Base-by-base conservation (phyloP, 1,140 invertebrate species). In the Sitophilus oryzae region DNA sequence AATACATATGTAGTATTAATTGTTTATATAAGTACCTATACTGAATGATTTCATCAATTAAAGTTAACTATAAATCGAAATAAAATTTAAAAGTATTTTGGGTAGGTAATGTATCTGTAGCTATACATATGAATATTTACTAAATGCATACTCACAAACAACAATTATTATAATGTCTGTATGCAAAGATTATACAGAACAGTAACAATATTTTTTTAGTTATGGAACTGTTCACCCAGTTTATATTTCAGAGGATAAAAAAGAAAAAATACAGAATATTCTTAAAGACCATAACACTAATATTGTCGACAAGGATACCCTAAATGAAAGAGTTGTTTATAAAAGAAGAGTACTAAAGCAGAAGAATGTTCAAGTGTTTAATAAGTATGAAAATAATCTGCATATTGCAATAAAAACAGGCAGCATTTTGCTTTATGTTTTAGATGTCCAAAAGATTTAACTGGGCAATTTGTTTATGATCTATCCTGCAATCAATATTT, bases 401-500 rank as follows among this genome's bases (percentile, higher is more conserved):
- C 5, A 6, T 30, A 11, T 30, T 30, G 5, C 11, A 30, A 30
- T 30, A 30, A n/a, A n/a, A 30, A 30, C 25, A 30, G 11, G 5
- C 25, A 30, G 30, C 9, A 19, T 23, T 6, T 23, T 9, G 16
- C 15, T 4, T 4, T 22, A 5, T 4, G 14, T 52, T 44, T 44
- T 22, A 55, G 55, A n/a, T 84, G 82, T 62, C 80, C 82, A 1
- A 18, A 62, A 10, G 70, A 73, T 21, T 74, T 74, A 3, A 79
- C 75, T 0, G 84, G 84, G 0, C 69, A 75, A 38, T 80, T 80
- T 52, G 72, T 81, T 0, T 82, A 82, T 65, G 74, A 74, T 0
- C 67, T 74, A 0, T 80, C 85, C 59, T 88, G 85, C 45, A 76
- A 78, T 59, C 80, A 82, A 57, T 88, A 81, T 66, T 73, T 86